Percentiles rank a stretch among this genome's conserved stretches.
These are phyloP conservation scores for Trissolcus basalis DNA, from an alignment of 1,140 invertebrate species.

Conservation along the genomic window DNA sequence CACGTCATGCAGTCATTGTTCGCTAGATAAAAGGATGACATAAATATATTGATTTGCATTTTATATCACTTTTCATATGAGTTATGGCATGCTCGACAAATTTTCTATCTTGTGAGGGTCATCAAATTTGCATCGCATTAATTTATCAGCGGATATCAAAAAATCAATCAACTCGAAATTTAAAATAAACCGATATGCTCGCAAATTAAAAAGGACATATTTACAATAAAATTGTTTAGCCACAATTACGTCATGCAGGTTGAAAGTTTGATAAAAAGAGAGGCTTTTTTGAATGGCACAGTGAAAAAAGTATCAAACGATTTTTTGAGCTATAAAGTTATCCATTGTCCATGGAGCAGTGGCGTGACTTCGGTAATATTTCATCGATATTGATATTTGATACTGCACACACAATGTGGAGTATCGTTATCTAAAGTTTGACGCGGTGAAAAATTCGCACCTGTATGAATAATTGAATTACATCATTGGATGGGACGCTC, in stretches of 20 bases:
- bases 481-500: constrained; percentile 1
- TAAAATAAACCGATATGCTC: no score
- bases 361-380: constrained; percentile 25
- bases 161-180: no score
- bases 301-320: constrained; percentile 2
- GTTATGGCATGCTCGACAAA: no score
- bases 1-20: constrained; percentile 32
- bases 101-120: no score
- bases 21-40: constrained; percentile 13
- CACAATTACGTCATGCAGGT: no score
- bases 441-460: constrained; percentile 23
- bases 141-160: no score
- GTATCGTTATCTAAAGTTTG: constrained; percentile 30
- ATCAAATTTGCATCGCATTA: no score
- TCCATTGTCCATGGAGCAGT: background rate
- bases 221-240: no score
- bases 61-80: no score
- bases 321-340: constrained; percentile 16
- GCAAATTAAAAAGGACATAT: no score
- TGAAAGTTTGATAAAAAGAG: no score
- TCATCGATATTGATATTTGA: constrained; percentile 27
- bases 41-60: background rate
- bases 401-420: constrained; percentile 7
- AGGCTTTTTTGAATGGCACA: background rate
- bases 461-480: constrained; percentile 43